phyloP scores from a whole-genome alignment of 2,113 vertebrate species.

The Prinia subflava region DNA sequence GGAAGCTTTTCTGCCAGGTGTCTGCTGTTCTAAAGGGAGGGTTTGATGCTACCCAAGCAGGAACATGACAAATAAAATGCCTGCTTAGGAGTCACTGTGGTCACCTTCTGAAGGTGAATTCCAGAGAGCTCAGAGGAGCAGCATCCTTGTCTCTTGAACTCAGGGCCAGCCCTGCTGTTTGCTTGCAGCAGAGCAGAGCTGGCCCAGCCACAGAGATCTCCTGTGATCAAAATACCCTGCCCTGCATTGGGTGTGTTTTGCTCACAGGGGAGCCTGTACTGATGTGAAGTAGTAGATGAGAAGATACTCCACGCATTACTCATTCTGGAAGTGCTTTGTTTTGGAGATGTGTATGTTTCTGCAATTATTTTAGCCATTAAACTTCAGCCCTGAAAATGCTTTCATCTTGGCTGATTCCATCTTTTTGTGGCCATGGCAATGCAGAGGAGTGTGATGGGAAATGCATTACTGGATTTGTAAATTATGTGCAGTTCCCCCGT shows the following conservation, averaged over 20 bases:
- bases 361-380: constrained; percentile 51
- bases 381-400: constrained; percentile 3
- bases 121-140: background rate
- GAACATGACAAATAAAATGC: background rate
- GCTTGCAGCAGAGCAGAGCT: background rate
- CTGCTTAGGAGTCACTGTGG: background rate
- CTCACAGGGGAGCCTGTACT: background rate
- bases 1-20: background rate
- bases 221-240: background rate
- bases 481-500: background rate
- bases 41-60: background rate
- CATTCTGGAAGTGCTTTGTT: constrained; percentile 54
- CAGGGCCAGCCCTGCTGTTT: background rate
- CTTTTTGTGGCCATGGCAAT: constrained; percentile 18
- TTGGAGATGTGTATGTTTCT: constrained; percentile 22
- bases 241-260: background rate
- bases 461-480: constrained; percentile 19
- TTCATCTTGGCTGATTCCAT: constrained; percentile 37
- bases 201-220: background rate
- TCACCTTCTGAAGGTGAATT: background rate
- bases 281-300: constrained; percentile 27
- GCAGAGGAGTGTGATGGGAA: constrained; percentile 22
- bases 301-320: constrained; percentile 1
- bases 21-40: background rate
- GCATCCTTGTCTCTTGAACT: background rate